Base-by-base conservation (phyloP, 2,888 invertebrate species). In the Cataglyphis cursor region DNA sequence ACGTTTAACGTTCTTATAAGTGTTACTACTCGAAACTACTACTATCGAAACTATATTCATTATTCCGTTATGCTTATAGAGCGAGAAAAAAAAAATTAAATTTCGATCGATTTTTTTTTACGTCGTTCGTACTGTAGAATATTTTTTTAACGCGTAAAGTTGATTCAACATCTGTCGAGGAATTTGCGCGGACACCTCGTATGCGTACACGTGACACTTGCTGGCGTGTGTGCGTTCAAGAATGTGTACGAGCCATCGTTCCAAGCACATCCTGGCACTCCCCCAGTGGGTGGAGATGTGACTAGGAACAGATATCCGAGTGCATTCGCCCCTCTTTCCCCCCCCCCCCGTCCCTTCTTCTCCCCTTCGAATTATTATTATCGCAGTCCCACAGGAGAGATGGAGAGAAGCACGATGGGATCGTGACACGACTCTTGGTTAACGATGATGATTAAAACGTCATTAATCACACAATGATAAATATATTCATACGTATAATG, bases 231-330 rank as follows among this genome's bases (percentile, higher is more conserved):
- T n/a, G 70, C 54, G 74, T 41, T 48, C 62, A 87, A 86, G 88
- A 88, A 90, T 89, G 88, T 91, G 90, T 89, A 91, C 91, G 93
- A 90, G 92, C 91, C 91, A 91, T 93, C 94, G 94, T 94, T 94
- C 94, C 94, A 93, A 94, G 94, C 94, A 94, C 94, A 94, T 94
- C 94, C 94, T 94, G 94, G 94, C 94, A 94, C 94, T 94, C 94
- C 94, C 94, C 94, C 93, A 93, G 92, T 91, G 89, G 91, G 91
- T 91, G 93, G 91, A 90, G 93, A 91, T 90, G 92, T 86, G 91
- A 92, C 92, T 91, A 91, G 92, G 92, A 92, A 91, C 91, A 92
- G 92, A 93, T 93, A 93, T 92, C 90, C 90, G 90, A 89, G 89
- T 65, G 80, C 83, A 68, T 84, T 81, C 82, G 87, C 51, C n/a